A percentile compares a stretch with the other conserved stretches of the same genome.
phyloP scores from a whole-genome alignment of 2,888 invertebrate species.

The Loripinus fragilis region DNA sequence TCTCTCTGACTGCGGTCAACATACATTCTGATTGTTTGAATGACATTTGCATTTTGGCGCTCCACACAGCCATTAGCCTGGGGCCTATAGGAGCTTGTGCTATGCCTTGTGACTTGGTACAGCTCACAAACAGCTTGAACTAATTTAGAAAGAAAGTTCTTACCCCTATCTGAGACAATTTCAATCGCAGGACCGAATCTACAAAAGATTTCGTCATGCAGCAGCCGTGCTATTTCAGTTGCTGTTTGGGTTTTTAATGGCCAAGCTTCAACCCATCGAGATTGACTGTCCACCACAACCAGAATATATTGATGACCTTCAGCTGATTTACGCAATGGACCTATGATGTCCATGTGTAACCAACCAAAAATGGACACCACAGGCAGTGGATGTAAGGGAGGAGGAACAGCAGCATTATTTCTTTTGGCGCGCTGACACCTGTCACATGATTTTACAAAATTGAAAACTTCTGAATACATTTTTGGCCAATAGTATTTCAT shows the following conservation, averaged over 20 bases:
- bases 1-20: slow-evolving; percentile 27
- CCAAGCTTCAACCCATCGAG: slow-evolving; percentile 25
- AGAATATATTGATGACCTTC: slow-evolving; percentile 37
- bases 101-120: slow-evolving; percentile 28
- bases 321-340: slow-evolving; percentile 31
- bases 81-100: slow-evolving; percentile 34
- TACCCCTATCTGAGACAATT: slow-evolving; percentile 33
- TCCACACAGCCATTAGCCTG: slow-evolving; percentile 29
- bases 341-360: slow-evolving; percentile 41
- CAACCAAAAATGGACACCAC: slow-evolving; percentile 20
- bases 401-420: slow-evolving; percentile 22
- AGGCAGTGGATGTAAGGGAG: slow-evolving; percentile 32
- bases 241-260: slow-evolving; percentile 28
- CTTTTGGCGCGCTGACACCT: slow-evolving; percentile 40
- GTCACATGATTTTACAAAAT: slow-evolving; percentile 36
- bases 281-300: slow-evolving; percentile 31
- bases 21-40: slow-evolving; percentile 27
- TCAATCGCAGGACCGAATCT: slow-evolving; percentile 29
- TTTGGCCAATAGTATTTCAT: slow-evolving; percentile 41
- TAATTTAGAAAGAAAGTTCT: slow-evolving; percentile 36
- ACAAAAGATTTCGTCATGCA: slow-evolving; percentile 25
- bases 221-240: slow-evolving; percentile 24
- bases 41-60: slow-evolving; percentile 29
- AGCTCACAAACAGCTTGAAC: slow-evolving; percentile 38
- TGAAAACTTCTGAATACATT: slow-evolving; percentile 31